A percentile compares a stretch with the other conserved stretches of the same genome.
Conservation (phyloP, 2,888 invertebrate species). For the Brachyptera risi region DNA sequence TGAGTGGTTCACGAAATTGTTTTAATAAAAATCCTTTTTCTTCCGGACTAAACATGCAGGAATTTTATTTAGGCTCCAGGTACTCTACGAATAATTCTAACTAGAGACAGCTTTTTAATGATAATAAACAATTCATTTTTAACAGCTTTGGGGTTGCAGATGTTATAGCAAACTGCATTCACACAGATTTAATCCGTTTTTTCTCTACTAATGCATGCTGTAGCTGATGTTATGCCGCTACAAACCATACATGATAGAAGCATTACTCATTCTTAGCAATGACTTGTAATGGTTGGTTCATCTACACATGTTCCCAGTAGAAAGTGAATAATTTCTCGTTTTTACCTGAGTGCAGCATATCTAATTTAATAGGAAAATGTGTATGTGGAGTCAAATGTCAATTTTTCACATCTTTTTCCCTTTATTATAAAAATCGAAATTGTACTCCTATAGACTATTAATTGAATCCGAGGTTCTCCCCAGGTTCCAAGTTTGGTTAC, state of each 20-base stretch:
- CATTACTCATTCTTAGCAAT: conserved; percentile 12
- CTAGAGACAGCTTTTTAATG: neutral
- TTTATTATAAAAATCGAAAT: too few species aligned
- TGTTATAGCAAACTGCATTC: conserved; percentile 15
- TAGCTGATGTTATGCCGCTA: conserved; percentile 4
- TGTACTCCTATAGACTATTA: too few species aligned
- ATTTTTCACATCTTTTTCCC: too few species aligned
- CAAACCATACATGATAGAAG: neutral
- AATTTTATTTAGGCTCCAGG: conserved; percentile 24
- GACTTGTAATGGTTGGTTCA: neutral
- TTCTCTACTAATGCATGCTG: conserved; percentile 16
- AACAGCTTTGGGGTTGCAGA: conserved; percentile 24
- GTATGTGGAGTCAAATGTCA: too few species aligned
- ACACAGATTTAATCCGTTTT: conserved; percentile 15
- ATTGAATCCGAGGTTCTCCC: too few species aligned
- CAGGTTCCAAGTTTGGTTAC: too few species aligned
- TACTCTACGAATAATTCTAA: conserved; percentile 7
- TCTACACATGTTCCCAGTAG: conserved; percentile 11
- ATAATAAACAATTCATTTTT: conserved; percentile 15
- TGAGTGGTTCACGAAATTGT: conserved; percentile 22
- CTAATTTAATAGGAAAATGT: too few species aligned
- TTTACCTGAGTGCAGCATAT: too few species aligned
- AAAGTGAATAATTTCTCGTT: conserved; percentile 12
- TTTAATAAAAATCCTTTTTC: conserved; percentile 26
- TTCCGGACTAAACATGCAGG: conserved; percentile 20